Base-by-base conservation (phyloP, 2,888 invertebrate species). In the Lasioglossum zephyrum region DNA sequence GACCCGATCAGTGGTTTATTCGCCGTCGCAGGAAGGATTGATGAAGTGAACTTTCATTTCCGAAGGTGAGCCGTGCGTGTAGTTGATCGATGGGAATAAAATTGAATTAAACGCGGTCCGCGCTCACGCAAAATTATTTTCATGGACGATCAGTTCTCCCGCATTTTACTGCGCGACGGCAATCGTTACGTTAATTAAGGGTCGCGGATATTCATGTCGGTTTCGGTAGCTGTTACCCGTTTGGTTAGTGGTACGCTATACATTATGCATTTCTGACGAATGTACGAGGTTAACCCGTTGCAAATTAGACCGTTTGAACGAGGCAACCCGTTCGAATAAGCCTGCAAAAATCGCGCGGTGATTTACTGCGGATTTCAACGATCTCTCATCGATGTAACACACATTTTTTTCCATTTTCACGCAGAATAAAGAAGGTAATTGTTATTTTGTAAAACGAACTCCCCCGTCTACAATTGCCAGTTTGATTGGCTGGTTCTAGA, bases 161-260 rank as follows among this genome's bases (percentile, higher is more conserved):
- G 26, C 26, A 60, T 63, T 63, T 60, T 63, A 63, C 26, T 16
- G 31, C 63, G 63, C 31, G 63, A 31, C 16, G 63, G 26, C 60
- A 63, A 63, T 63, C 60, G 41, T 44, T 63, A 11, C n/a, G 66
- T 39, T 78, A 78, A 73, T 82, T 63, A 26, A 57, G 26, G 16
- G 36, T 36, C 13, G 13, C 6, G n/a, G 8, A 26, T 53, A 73
- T 79, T 78, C n/a, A 41, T 39, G 8, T n/a, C 22, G 73, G 18
- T 66, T 66, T 66, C 66, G 66, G 66, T 66, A 36, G 31, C 36
- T 36, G 66, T 66, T 36, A 66, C 44, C 26, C 41, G 16, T n/a
- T 26, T n/a, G 26, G 36, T 31, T 76, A 39, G 53, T 9, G 53
- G 53, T 53, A 9, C 22, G 53, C 22, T 63, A 31, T 31, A 63